Percentiles rank a stretch among this genome's conserved stretches.
These are phyloP conservation scores for Hirtodrosophila alboralis DNA, from an alignment of 2,888 invertebrate genomes.

Conservation along the genomic window DNA sequence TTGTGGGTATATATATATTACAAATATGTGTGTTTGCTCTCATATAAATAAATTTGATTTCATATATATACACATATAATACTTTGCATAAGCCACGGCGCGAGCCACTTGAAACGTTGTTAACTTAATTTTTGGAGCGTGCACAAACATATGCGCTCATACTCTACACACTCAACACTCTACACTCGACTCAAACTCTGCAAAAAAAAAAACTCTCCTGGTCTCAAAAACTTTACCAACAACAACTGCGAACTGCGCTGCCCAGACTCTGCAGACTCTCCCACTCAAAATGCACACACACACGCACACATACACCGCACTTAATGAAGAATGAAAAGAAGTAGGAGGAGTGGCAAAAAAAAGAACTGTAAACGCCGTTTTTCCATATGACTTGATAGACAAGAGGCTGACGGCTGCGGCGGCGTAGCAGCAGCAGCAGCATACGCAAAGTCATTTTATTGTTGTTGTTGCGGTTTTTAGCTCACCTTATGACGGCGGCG, in stretches of 20 bases:
- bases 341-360: conserved; percentile 43
- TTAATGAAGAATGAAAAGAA: conserved; percentile 66
- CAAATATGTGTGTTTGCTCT: conserved; percentile 11
- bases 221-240: conserved; percentile 5
- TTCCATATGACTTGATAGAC: conserved; percentile 83
- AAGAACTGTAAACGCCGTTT: conserved; percentile 82
- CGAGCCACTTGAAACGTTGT: conserved; percentile 72
- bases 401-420: conserved; percentile 61
- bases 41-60: conserved; percentile 53
- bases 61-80: conserved; percentile 25
- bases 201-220: conserved; percentile 21
- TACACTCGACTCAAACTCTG: conserved; percentile 7
- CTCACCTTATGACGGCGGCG: conserved; percentile 37
- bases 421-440: conserved; percentile 35
- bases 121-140: conserved; percentile 82
- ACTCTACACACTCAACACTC: conserved; percentile 15
- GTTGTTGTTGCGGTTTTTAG: conserved; percentile 30
- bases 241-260: conserved; percentile 6
- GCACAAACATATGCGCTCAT: conserved; percentile 66
- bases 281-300: conserved; percentile 51
- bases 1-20: conserved; percentile 4
- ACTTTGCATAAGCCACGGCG: conserved; percentile 67
- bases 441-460: conserved; percentile 58
- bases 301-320: conserved; percentile 51
- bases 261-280: conserved; percentile 52